Conservation (phyloP, 1,140 invertebrate species). For the Drusus annulatus region DNA sequence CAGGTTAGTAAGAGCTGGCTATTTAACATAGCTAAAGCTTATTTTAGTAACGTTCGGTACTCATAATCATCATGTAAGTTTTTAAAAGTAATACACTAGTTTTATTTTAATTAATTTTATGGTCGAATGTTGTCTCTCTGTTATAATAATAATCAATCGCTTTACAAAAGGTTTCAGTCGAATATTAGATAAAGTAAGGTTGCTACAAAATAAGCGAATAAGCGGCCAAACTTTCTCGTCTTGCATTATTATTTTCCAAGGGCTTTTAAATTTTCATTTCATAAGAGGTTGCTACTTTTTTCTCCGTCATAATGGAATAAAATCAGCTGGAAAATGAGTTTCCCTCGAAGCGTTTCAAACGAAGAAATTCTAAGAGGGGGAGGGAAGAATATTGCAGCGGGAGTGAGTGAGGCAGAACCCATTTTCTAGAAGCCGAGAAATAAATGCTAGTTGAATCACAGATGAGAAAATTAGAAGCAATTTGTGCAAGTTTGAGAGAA, state of each 20-base stretch:
- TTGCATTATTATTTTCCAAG: constrained; percentile 55
- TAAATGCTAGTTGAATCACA: constrained; percentile 59
- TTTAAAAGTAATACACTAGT: too few species aligned
- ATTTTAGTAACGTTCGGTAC: too few species aligned
- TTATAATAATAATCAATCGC: too few species aligned
- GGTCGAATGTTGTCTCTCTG: too few species aligned
- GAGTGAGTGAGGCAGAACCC: constrained; percentile 26
- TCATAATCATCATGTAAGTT: too few species aligned
- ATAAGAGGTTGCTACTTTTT: constrained; percentile 59
- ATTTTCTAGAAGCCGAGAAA: constrained; percentile 39
- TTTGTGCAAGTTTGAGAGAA: constrained; percentile 60
- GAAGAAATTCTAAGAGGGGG: constrained; percentile 41
- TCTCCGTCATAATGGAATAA: constrained; percentile 59
- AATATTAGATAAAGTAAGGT: too few species aligned
- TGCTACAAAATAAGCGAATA: constrained; percentile 38
- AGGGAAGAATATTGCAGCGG: neutral
- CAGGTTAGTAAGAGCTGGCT: too few species aligned
- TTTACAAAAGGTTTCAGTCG: too few species aligned
- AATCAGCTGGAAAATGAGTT: constrained; percentile 60
- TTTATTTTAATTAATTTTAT: too few species aligned
- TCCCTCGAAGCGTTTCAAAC: constrained; percentile 53
- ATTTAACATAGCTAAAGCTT: too few species aligned
- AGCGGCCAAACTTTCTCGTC: constrained; percentile 51
- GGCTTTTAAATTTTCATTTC: constrained; percentile 58
- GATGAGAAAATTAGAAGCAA: constrained; percentile 59